Base-by-base conservation (phyloP, 2,888 invertebrate genomes). In the Abscondita cerata region DNA sequence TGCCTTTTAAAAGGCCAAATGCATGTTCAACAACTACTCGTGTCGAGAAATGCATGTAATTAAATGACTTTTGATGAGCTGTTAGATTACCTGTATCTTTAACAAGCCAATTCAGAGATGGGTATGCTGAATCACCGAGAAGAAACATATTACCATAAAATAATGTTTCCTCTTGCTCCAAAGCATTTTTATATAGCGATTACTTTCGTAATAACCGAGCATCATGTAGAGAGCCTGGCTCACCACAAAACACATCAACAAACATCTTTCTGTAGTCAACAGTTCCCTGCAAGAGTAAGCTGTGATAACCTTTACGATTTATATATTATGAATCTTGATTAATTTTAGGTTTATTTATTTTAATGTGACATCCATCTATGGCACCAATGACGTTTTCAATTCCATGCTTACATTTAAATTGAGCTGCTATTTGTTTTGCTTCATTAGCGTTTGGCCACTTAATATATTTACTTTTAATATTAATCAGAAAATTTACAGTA, bases 51-150 rank as follows among this genome's bases (percentile, higher is more conserved):
- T 71, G 69, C 9, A 68, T 55, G 13, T 68, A 36, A 52, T 76
- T 78, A 52, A 72, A 76, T n/a, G n/a, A n/a, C n/a, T n/a, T n/a
- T 65, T 77, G 71, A 3, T 65, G 34, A 18, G 59, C 54, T 2
- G 70, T 72, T 6, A 76, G 56, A 56, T 63, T 54, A 4, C 72
- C 74, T 52, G 70, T 64, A 55, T 75, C 69, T 53, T 69, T 71
- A 0, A 77, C 52, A 12, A 76, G 18, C 64, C 59, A 63, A 8
- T 51, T 11, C 4, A 66, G 31, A 44, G 64, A 36, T 3, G 73
- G 66, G 56, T 77, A 76, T 3, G 73, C 73, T 33, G 66, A 63
- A 62, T 73, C 71, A 25, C 73, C 70, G 12, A 73, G 12, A n/a
- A 73, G 33, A 59, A 47, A 54, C 9, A n/a, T 50, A 11, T 41